These are phyloP conservation scores for Labeo catla DNA, from an alignment of 2,113 vertebrate genomes.

Conservation along the genomic window DNA sequence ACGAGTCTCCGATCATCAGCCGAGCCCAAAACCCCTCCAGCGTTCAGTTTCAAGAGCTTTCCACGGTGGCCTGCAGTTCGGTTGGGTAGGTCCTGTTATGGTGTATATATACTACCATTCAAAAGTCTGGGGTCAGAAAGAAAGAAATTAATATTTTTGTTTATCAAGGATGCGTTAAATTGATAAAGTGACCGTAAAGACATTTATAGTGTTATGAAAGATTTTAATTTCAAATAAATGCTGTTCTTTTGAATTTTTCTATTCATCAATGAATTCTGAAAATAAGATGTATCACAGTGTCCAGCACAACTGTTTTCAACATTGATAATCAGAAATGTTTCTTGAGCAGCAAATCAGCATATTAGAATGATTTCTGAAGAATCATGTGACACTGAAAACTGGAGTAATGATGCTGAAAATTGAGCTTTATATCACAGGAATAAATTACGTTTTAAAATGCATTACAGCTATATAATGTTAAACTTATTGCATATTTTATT, in stretches of 20 bases:
- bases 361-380: background rate
- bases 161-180: background rate
- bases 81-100: constrained; percentile 60
- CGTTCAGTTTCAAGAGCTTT: constrained; percentile 83
- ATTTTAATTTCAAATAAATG: background rate
- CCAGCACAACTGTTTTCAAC: background rate
- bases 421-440: background rate
- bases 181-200: background rate
- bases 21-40: constrained; percentile 63
- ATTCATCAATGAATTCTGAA: background rate
- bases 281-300: background rate
- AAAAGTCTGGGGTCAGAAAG: background rate
- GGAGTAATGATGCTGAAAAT: background rate
- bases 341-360: background rate
- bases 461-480: background rate
- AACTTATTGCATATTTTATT: too few species aligned
- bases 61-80: constrained; percentile 83
- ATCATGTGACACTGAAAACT: background rate
- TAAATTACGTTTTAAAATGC: background rate
- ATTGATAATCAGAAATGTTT: background rate
- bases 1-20: constrained; percentile 72
- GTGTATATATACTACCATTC: background rate
- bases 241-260: background rate
- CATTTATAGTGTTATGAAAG: too few species aligned
- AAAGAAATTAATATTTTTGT: background rate